Base-by-base conservation (phyloP, 2,797 vertebrate species). In the Tenualosa ilisha region DNA sequence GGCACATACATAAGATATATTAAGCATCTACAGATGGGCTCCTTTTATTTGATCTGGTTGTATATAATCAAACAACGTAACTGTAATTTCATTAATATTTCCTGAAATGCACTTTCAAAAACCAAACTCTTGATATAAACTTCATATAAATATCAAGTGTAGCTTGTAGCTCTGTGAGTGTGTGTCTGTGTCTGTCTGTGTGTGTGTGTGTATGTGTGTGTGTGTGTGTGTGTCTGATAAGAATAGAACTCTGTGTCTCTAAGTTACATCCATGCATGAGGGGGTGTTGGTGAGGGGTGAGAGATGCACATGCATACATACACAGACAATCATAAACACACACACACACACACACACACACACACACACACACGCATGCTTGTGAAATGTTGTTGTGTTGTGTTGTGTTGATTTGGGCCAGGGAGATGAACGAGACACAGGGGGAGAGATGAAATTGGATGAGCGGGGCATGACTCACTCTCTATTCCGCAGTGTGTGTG, bases 381-480 rank as follows among this genome's bases (percentile, higher is more conserved):
- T 72, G 12, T 31, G 26, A 31, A 72, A 31, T 31, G 31, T 31
- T 1, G 1, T 31, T 31, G 51, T 20, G 81, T 11, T 31, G 31
- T 31, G 31, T 31, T 31, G 50, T 53, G 49, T 26, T 22, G 37
- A 56, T 31, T 72, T 2, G 5, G 56, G 56, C 4, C 8, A 53
- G 83, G 8, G 26, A 51, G 51, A 43, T 17, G 46, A 51, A 81
- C 12, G 61, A 83, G 68, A 84, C 72, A n/a, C 15, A 61, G 82
- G 51, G 40, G 31, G 31, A 61, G 43, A 49, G 46, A 46, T 15
- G 63, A 75, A 46, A 53, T 9, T 59, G 46, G 56, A 37, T 81
- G 37, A 56, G 26, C 53, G 20, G 75, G 17, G 17, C 37, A 53
- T 43, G 53, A 59, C 31, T 40, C 31, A 59, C 54, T 51, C 59